Base-by-base conservation (phyloP, 2,113 vertebrate species). In the Heloderma charlesbogerti region DNA sequence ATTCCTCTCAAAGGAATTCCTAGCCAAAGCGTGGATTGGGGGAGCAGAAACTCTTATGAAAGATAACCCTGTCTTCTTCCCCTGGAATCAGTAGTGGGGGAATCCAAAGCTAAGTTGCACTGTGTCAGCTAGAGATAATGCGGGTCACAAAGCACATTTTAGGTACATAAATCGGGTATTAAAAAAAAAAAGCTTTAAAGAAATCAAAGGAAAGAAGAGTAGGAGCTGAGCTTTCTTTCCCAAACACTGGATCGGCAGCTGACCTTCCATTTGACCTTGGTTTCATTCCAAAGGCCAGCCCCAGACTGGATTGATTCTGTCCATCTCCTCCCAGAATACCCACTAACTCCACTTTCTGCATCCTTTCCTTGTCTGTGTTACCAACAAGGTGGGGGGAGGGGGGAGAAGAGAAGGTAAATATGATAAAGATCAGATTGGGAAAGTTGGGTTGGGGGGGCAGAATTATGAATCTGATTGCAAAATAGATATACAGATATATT, bases 121-220 rank as follows among this genome's bases (percentile, higher is more conserved):
- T 81, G 89, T 78, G 85, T 87, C 74, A 40, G 95, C 94, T 1
- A 88, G 94, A 91, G 87, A 94, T 94, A 88, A 96, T 96, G 96
- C 96, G 97, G 97, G 96, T 97, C 96, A 95, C 96, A 96, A 98
- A 98, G 97, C 97, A 98, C 98, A 98, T 96, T 96, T 95, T 96
- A 96, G 94, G 96, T 92, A 96, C 92, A 96, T 94, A 96, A 97
- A 97, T 97, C 96, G 97, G 97, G 97, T 97, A 98, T 96, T 96
- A 93, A 92, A 88, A 89, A 51, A 77, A 69, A 87, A 45, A 94
- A 78, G 91, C 92, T 80, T 0, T 12, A 83, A 86, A 94, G 94
- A 89, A 96, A 91, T 89, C 0, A 66, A 90, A 91, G 94, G 94
- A 93, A 96, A 86, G 60, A 92, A 94, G 92, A 93, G 92, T 92